phyloP scores from a whole-genome alignment of 2,888 invertebrate species.

The Eupithecia exiguata region DNA sequence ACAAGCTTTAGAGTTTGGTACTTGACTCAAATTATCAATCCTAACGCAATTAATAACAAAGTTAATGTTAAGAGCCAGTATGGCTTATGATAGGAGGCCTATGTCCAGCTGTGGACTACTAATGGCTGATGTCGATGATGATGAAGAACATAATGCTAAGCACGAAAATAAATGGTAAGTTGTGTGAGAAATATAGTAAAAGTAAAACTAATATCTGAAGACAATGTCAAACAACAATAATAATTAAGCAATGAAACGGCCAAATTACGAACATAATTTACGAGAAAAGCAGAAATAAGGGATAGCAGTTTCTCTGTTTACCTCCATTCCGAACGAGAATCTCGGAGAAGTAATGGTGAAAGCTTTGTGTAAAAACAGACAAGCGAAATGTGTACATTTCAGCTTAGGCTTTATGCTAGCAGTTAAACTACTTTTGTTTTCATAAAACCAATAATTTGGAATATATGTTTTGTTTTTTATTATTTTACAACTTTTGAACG shows the following conservation, averaged over 20 bases:
- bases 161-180: background rate
- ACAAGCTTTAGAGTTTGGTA: background rate
- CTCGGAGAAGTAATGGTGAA: background rate
- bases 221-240: background rate
- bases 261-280: background rate
- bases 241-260: background rate
- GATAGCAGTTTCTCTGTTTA: background rate
- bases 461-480: too few relatives aligned
- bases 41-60: background rate
- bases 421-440: background rate
- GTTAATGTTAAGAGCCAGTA: background rate
- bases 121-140: background rate
- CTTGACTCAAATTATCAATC: background rate
- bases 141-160: background rate
- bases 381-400: background rate
- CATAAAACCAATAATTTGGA: background rate
- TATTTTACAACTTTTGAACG: background rate
- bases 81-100: background rate
- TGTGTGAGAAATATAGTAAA: background rate
- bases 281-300: background rate
- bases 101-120: background rate
- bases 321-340: slow-evolving; percentile 1
- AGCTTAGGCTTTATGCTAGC: background rate
- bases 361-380: background rate
- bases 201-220: background rate